Evolutionary conservation across 2,888 invertebrate species (phyloP), one percentile per base, ranked within the genome.

Genomic region (Alviniconcha strummeri): DNA sequence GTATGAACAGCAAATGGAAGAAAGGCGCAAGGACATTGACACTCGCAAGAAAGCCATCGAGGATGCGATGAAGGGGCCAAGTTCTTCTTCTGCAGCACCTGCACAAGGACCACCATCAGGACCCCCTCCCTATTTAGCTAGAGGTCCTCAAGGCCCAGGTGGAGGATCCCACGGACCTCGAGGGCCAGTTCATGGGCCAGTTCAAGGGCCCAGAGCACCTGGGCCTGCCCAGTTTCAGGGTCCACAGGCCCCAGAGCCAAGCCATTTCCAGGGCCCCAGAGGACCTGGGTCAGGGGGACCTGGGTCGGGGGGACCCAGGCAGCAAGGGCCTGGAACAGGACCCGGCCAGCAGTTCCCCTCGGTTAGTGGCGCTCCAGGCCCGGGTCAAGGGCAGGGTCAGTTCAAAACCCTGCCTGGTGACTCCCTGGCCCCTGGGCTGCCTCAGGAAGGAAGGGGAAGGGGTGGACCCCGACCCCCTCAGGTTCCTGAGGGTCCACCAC

Each of bases 1-100:
- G 69, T 97, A 93, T 86, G 93, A 93, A 85, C 87, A 89, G 81
- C 92, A 93, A 86, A 93, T 93, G 93, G 92, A 92, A 55, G 87
- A 88, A 9, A 90, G 92, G 83, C 89, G 89, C 54, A 83, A 84
- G 15, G 90, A 90, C 72, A 91, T 93, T 11, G 80, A 86, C 13
- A 85, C 83, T 67, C 87, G 92, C 72, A 93, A 92, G 82, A 78
- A 88, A 64, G 86, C 87, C 52, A 67, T 87, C 6, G 80, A 84
- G 72, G 71, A 82, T 9, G 64, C 81, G 36, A 69, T 84, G 69
- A 17, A 19, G 13, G 13, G 60, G n/a, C 13, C 71, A 15, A 7
- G 69, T 4, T n/a, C 77, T 1, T 54, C 81, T 1, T 54, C 81
- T 1, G 19, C 72, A 52, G 69, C 19, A 57, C 54, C n/a, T 13